These are phyloP conservation scores for Ailurus styani DNA, from an alignment of 2,113 vertebrate genomes.

Conservation along the genomic window DNA sequence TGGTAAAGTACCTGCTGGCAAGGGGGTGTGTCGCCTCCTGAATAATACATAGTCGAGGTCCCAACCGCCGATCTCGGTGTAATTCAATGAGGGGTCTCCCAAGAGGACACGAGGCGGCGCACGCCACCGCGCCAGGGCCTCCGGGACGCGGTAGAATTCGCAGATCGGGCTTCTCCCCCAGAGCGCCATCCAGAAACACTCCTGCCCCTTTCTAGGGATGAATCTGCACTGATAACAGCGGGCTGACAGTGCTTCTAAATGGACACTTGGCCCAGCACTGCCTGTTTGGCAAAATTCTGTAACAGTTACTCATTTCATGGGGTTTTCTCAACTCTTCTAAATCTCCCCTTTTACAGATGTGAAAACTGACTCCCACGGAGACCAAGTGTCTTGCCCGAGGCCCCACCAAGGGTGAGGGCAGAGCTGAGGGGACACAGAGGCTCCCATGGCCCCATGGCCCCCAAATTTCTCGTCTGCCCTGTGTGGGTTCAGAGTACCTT, in stretches of 20 bases:
- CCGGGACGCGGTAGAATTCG: neutral
- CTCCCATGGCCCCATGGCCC: neutral
- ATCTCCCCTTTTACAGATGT: neutral
- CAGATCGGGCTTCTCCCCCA: constrained; percentile 60
- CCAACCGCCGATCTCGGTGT: neutral
- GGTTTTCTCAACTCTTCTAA: neutral
- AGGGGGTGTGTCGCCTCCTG: neutral
- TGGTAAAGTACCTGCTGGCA: constrained; percentile 33
- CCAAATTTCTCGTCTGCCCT: neutral
- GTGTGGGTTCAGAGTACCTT: neutral
- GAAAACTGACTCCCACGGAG: neutral
- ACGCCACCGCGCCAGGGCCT: neutral
- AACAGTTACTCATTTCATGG: neutral
- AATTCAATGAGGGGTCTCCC: constrained; percentile 49
- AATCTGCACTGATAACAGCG: neutral
- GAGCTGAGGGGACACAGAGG: neutral
- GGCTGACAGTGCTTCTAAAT: neutral
- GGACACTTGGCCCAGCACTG: neutral
- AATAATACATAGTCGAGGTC: constrained; percentile 65
- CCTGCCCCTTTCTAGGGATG: neutral
- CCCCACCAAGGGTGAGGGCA: neutral
- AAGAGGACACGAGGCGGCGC: neutral
- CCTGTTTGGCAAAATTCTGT: neutral
- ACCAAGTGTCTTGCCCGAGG: neutral
- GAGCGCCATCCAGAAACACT: constrained; percentile 39